Base-by-base conservation (phyloP, 2,797 vertebrate species). In the Chanos chanos region DNA sequence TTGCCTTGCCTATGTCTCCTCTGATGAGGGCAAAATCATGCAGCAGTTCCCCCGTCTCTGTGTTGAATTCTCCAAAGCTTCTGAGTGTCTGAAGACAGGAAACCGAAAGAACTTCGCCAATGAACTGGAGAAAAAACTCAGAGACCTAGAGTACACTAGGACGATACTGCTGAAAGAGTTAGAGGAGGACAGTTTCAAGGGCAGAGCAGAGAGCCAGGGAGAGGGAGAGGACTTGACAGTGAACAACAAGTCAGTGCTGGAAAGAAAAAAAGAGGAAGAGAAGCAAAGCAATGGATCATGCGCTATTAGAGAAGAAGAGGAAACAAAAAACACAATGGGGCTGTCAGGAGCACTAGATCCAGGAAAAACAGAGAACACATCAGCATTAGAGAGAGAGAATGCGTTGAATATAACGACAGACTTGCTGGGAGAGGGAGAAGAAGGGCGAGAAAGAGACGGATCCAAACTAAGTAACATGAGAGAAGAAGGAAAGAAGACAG, bases 1-100 rank as follows among this genome's bases (percentile, higher is more conserved):
- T 85, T 99, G 96, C 81, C 89, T 99, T 91, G 96, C 95, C 15
- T 99, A 97, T 2, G 92, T 99, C 61, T 95, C 93, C 0, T 90
- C 95, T 0, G 94, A 97, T 0, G 92, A 95, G 82, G 82, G 82
- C 39, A 99, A 99, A 83, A 90, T 98, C 74, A 94, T 94, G 90
- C 91, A 90, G 74, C 90, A 93, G 74, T 97, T 94, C 66, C 75
- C 84, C 2, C 90, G 93, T 25, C 92, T 99, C 44, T 94, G 94
- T 0, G 21, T 81, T 0, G 81, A 93, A 73, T 97, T 99, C 80
- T 92, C 94, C n/a, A 92, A 85, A 77, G 95, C 94, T 0, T 92
- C 96, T 0, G 95, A 99, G 59, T 96, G 92, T 75, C 83, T 99
- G 21, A 98, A 99, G 82, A 94, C 92, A 0, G 96, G 96, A 4